Evolutionary conservation across 2,888 invertebrate genomes (phyloP), one percentile per base, ranked within the genome.

Genomic region (Lochmaea crataegi): DNA sequence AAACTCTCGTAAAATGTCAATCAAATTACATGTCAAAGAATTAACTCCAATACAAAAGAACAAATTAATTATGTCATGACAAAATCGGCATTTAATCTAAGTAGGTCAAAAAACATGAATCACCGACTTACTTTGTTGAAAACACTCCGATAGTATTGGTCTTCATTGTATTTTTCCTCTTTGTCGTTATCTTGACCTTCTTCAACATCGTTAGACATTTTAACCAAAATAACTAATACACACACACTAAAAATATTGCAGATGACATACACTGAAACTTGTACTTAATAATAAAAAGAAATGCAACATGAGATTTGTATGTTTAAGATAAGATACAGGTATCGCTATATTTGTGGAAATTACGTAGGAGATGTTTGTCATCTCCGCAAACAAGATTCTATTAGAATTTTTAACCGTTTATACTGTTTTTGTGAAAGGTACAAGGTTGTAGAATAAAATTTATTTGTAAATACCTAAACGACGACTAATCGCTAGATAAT

Each of bases 61-160:
- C 22, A 22, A 1, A 22, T 22, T 26, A 26, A 26, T 26, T 4
- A 26, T 2, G 7, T 0, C 7, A 32, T 32, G 32, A 32, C 32
- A 32, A 32, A 32, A 32, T 32, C 32, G 32, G 32, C 9, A 32
- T 18, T 6, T n/a, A 7, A 42, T 41, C 6, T 38, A 66, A 26
- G n/a, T 22, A 65, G 42, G 14, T 11, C 9, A n/a, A 45, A 7
- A 45, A 64, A 64, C 2, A 45, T 42, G 9, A 64, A 45, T 22
- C 64, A 64, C 16, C 12, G 32, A 53, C 72, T 53, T 71, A 77
- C 77, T 72, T 75, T 74, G n/a, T 74, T 63, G 22, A 77, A 77
- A 64, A 77, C 65, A 48, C 70, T 75, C 41, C 56, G 65, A 58
- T 67, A 75, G 38, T 72, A 75, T 56, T 72, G 58, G 7, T 72